Conservation (phyloP, 2,113 vertebrate species). For the Eira barbara region DNA sequence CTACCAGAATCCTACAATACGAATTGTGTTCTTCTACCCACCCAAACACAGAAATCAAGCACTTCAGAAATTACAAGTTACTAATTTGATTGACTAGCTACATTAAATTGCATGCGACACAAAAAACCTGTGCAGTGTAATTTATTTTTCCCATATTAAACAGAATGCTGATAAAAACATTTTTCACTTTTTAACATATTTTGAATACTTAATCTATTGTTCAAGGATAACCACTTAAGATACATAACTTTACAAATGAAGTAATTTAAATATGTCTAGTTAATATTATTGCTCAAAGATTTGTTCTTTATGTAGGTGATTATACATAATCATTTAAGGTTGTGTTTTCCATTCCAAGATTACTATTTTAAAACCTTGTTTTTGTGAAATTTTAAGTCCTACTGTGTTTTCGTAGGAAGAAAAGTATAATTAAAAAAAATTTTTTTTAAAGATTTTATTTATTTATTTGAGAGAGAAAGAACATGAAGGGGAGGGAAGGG, state of each 20-base stretch:
- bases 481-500: not conserved
- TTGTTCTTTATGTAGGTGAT: not conserved
- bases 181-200: not conserved
- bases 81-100: not conserved
- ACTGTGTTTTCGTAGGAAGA: not conserved
- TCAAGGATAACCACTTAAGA: slow-evolving; percentile 37
- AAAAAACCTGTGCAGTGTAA: not conserved
- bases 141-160: not conserved
- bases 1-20: not conserved
- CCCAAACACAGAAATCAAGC: not conserved
- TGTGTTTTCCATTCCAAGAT: not conserved
- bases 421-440: not conserved
- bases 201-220: not conserved
- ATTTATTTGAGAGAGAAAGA: not conserved
- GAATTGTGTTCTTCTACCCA: not conserved
- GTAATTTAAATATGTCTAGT: slow-evolving; percentile 26
- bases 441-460: not conserved
- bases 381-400: not conserved
- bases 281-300: slow-evolving; percentile 31
- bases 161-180: not conserved
- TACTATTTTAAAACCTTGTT: not conserved
- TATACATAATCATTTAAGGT: not conserved
- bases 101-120: not conserved
- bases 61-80: not conserved
- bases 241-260: not conserved